Evolutionary conservation across 2,888 invertebrate species (phyloP), one percentile per base, ranked within the genome.

Genomic region (Synergus itoensis): DNA sequence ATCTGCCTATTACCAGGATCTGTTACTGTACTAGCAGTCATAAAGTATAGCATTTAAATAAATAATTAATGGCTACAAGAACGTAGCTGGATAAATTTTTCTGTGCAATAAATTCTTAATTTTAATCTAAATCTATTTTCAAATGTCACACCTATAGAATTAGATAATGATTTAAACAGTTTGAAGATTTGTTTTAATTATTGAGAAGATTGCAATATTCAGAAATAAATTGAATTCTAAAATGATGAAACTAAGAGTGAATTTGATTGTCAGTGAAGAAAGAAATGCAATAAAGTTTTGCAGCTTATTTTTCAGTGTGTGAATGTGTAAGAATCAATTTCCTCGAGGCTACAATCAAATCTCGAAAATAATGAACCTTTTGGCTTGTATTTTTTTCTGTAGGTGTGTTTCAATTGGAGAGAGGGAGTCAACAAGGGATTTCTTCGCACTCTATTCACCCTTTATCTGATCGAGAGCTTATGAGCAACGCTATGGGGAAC

Each of bases 1-100:
- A 73, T 73, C 73, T 73, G 21, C 43, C 12, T 73, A 53, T 73
- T 53, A 40, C 36, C 36, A 73, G 53, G 73, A 73, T 73, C 53
- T 73, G 18, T 28, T 53, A 21, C 11, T 53, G 12, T 11, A 14
- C 73, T 36, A 16, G 8, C 28, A 69, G 16, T 69, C 45, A 69
- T 48, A 69, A 69, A 69, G 11, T 48, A 28, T 28, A 45, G 14
- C 53, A 73, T 53, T 73, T 1, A 73, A 57, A 73, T 73, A 36
- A 28, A 36, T 73, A 53, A 73, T 73, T 18, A 73, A 48, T 53
- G 16, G 9, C 36, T 73, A 53, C 53, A 57, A 53, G 36, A 16
- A 73, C 65, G 12, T 5, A 62, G 1, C n/a, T 36, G 16, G 9
- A 73, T 48, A 16, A n/a, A 53, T 73, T 8, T 53, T 53, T 48